Conservation (phyloP, 1,140 invertebrate species). For the Sminthurinus signatus region DNA sequence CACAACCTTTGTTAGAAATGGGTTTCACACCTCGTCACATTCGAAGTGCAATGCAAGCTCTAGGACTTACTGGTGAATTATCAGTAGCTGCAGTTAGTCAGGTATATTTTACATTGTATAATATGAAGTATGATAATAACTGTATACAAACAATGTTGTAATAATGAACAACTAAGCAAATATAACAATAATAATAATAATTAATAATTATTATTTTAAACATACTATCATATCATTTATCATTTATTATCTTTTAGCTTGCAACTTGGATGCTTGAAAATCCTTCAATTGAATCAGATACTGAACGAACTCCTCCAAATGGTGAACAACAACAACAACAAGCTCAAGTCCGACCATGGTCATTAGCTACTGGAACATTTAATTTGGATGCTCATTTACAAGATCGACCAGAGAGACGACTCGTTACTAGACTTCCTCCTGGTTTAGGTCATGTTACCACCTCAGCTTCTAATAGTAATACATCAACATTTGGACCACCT, state of each 20-base stretch:
- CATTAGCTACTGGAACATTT: not conserved
- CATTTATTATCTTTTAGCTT: too few relatives aligned
- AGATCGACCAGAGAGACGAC: not conserved
- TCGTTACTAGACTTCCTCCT: not conserved
- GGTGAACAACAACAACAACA: not conserved
- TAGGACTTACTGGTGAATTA: conserved; percentile 52
- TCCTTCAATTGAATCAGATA: conserved; percentile 48
- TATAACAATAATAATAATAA: too few relatives aligned
- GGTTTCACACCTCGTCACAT: conserved; percentile 57
- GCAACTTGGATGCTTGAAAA: too few relatives aligned
- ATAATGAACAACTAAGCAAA: too few relatives aligned
- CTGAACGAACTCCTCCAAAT: not conserved
- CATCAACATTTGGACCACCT: not conserved
- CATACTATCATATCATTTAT: too few relatives aligned
- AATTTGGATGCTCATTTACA: not conserved
- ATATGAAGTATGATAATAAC: too few relatives aligned
- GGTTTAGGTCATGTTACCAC: not conserved
- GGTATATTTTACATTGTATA: too few relatives aligned
- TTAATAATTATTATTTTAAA: too few relatives aligned
- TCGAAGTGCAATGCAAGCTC: conserved; percentile 53
- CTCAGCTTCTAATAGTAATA: not conserved
- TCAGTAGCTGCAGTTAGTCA: conserved; percentile 54
- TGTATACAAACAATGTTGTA: too few relatives aligned
- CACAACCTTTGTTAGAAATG: conserved; percentile 45
- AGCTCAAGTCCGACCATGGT: conserved; percentile 15